Evolutionary conservation across 2,797 vertebrate genomes (phyloP).

Genomic region (Ptychadena robeensis): DNA sequence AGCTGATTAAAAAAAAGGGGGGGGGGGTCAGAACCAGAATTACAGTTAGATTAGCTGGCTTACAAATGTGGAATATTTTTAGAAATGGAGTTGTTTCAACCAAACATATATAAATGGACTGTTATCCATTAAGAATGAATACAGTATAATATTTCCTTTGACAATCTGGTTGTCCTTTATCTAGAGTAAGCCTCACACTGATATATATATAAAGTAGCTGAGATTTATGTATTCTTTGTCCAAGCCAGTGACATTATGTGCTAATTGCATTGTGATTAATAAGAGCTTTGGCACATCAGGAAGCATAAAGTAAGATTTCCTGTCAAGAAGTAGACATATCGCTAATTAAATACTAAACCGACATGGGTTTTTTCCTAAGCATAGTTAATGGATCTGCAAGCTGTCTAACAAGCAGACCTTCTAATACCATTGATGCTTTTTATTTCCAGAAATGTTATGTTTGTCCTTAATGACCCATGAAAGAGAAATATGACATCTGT

Average conservation of each 20-base stretch:
- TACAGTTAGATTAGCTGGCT: not conserved
- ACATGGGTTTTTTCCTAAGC: slow-evolving; percentile 19
- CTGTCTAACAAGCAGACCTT: slow-evolving; percentile 4
- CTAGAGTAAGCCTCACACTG: not conserved
- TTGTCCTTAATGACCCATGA: not conserved
- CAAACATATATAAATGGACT: not conserved
- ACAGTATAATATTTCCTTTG: not conserved
- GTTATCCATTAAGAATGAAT: not conserved
- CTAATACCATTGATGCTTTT: not conserved
- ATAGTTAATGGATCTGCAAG: slow-evolving; percentile 35
- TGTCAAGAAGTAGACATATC: slow-evolving; percentile 10
- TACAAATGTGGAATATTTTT: not conserved
- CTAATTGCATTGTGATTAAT: slow-evolving; percentile 23
- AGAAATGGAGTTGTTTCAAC: not conserved
- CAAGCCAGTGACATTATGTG: not conserved
- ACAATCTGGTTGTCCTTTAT: not conserved
- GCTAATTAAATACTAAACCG: slow-evolving; percentile 46
- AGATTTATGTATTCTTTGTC: slow-evolving; percentile 7
- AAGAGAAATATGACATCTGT: not conserved
- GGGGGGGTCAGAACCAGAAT: not conserved
- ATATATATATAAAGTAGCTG: slow-evolving; percentile 13
- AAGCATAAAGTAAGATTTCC: slow-evolving; percentile 50
- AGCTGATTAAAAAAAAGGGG: too few relatives aligned
- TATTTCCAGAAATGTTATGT: slow-evolving; percentile 9
- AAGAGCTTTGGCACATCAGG: slow-evolving; percentile 50